phyloP scores from a whole-genome alignment of 2,113 vertebrate species.

The Phoenicopterus ruber region DNA sequence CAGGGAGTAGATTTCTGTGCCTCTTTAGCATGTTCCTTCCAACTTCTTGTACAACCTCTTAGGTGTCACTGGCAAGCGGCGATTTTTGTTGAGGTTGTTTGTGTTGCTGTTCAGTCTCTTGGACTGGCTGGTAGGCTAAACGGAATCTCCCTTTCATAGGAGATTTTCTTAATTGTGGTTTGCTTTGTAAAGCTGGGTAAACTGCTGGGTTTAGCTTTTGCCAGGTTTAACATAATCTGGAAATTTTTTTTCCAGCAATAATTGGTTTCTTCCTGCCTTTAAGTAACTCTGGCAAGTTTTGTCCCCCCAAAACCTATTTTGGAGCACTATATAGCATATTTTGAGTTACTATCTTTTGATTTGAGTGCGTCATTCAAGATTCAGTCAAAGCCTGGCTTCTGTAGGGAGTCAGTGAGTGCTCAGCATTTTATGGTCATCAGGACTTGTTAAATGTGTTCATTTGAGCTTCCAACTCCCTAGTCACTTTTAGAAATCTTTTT shows the following conservation, averaged over 20 bases:
- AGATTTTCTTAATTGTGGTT: background rate
- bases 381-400: background rate
- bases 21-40: background rate
- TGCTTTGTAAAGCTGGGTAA: background rate
- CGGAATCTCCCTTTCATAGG: background rate
- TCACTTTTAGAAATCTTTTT: background rate
- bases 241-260: background rate
- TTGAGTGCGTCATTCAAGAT: background rate
- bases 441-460: background rate
- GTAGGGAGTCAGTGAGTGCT: background rate
- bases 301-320: background rate
- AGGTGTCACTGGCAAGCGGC: background rate
- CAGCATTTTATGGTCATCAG: background rate
- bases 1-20: background rate
- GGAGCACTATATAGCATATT: background rate
- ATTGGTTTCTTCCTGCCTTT: slow-evolving; percentile 22
- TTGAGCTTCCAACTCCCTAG: background rate
- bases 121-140: background rate
- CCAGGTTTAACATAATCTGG: background rate
- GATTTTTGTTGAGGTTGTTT: background rate
- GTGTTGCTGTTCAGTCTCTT: background rate
- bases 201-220: slow-evolving; percentile 2
- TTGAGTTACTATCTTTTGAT: background rate
- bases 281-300: background rate
- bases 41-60: background rate